Evolutionary conservation across 2,888 invertebrate genomes (phyloP).

Genomic region (Elmis aenea): DNA sequence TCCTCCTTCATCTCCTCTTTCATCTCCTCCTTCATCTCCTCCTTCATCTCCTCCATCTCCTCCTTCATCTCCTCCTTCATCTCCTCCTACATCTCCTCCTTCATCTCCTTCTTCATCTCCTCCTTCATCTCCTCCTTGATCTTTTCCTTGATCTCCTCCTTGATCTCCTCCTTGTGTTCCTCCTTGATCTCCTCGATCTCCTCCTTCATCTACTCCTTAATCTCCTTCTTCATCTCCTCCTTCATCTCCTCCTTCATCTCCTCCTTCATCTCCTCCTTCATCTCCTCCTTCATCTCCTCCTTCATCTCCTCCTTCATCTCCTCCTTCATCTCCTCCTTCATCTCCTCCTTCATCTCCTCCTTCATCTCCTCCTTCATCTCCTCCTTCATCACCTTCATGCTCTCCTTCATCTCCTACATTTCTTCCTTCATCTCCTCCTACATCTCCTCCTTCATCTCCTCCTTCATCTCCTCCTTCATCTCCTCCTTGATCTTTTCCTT

Average conservation of each 20-base stretch:
- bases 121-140: too few relatives aligned
- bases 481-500: too few relatives aligned
- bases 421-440: not conserved
- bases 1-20: too few relatives aligned
- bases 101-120: too few relatives aligned
- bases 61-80: too few relatives aligned
- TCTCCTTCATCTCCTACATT: slow-evolving; percentile 4
- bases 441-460: slow-evolving; percentile 1
- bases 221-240: not conserved
- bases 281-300: not conserved
- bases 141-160: not conserved
- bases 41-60: too few relatives aligned
- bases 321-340: not conserved
- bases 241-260: not conserved
- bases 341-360: not conserved
- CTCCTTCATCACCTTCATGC: not conserved
- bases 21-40: too few relatives aligned
- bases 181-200: not conserved
- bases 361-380: not conserved
- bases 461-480: slow-evolving; percentile 1
- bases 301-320: slow-evolving; percentile 1
- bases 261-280: not conserved
- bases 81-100: slow-evolving; percentile 5
- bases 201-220: too few relatives aligned
- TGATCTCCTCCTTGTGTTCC: not conserved